These are phyloP conservation scores for Oreochromis tanganicae DNA, from an alignment of 2,113 vertebrate genomes.

Conservation along the genomic window DNA sequence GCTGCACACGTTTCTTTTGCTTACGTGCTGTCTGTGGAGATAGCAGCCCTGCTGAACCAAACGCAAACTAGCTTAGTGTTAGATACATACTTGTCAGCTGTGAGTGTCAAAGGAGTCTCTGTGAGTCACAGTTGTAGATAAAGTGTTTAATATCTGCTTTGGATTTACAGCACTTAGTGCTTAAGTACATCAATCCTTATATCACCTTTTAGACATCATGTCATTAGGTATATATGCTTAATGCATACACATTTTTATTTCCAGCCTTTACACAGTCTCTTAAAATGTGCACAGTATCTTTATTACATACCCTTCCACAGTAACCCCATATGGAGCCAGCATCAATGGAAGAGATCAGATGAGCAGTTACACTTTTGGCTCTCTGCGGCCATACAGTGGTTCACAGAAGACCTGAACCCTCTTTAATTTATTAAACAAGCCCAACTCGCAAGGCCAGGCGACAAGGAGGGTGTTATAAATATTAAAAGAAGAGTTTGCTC, in stretches of 20 bases:
- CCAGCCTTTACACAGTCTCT: background rate
- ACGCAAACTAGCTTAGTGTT: background rate
- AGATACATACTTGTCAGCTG: background rate
- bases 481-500: constrained; percentile 72
- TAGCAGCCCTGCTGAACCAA: background rate
- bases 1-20: background rate
- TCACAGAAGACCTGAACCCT: constrained; percentile 39
- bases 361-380: constrained; percentile 11
- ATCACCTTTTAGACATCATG: background rate
- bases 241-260: background rate
- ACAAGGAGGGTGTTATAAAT: constrained; percentile 64
- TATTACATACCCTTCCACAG: background rate
- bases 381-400: constrained; percentile 2
- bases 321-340: background rate
- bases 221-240: background rate
- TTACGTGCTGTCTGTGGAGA: background rate
- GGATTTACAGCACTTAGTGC: background rate
- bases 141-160: background rate
- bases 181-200: background rate
- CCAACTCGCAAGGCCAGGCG: constrained; percentile 27
- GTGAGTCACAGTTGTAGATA: background rate
- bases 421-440: constrained; percentile 67
- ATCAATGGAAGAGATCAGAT: background rate
- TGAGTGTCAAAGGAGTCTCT: background rate
- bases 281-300: background rate